Base-by-base conservation (phyloP, 2,113 vertebrate genomes). In the Lamprotornis superbus region DNA sequence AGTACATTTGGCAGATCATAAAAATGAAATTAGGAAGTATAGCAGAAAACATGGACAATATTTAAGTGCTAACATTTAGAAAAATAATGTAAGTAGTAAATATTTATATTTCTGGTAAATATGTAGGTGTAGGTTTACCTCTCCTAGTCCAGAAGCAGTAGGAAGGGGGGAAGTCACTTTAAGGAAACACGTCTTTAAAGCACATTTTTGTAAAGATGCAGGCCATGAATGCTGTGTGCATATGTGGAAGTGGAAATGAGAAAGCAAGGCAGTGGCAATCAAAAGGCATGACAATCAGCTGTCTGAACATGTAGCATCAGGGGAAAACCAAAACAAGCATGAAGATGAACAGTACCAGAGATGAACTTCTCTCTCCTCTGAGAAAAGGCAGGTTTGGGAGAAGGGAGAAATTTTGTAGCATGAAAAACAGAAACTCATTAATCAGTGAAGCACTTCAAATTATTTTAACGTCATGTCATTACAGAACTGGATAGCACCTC, bases 161-260 rank as follows among this genome's bases (percentile, higher is more conserved):
- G 70, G 10, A 57, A 80, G 27, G 30, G 75, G 37, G 30, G 5
- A 73, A 53, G 19, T 44, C 24, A 15, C 30, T 39, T 30, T 11
- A 78, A 47, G 19, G 42, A 46, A 53, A 47, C 10, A 42, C 10
- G 21, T 18, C 23, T 64, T 33, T 33, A 50, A 39, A 85, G 30
- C 33, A 39, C 12, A 52, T 17, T 70, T 50, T 50, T 69, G 21
- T 55, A 59, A 55, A 61, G 31, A 85, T 22, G 24, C 11, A 65
- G 52, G 21, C 16, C 27, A 13, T 15, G 19, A 79, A 50, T 12
- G 7, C 55, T 14, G 20, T 1, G 1, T 61, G 53, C 25, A 35
- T 59, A 23, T 64, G 35, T 15, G 73, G 76, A 95, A 87, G 68
- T 90, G 24, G 35, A 93, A 96, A 92, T 31, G 30, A 75, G 55